A percentile compares a stretch with the other conserved stretches of the same genome.
Conservation (phyloP, 2,797 vertebrate genomes). For the Anniella stebbinsi region DNA sequence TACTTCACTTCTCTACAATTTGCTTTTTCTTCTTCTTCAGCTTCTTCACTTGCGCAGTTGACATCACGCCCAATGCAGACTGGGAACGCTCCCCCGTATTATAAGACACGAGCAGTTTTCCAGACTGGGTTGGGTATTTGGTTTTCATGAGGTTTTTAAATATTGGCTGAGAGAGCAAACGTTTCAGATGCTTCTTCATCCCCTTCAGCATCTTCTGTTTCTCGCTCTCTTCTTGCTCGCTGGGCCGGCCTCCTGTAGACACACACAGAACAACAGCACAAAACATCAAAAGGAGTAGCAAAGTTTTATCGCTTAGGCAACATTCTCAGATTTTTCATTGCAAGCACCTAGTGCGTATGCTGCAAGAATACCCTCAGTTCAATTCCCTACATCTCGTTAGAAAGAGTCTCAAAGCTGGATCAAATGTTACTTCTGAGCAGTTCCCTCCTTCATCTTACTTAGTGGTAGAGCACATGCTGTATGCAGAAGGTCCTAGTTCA, state of each 20-base stretch:
- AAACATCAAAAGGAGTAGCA: neutral
- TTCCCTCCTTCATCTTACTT: neutral
- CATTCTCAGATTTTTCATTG: neutral
- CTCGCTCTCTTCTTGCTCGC: constrained; percentile 84
- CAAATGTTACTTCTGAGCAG: neutral
- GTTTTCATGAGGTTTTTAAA: constrained; percentile 89
- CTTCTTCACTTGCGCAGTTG: constrained; percentile 73
- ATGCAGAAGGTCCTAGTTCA: neutral
- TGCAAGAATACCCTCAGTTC: neutral
- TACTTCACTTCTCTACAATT: neutral
- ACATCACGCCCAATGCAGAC: constrained; percentile 84
- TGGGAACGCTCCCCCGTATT: constrained; percentile 68
- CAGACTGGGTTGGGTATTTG: constrained; percentile 94
- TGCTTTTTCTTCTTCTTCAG: constrained; percentile 43
- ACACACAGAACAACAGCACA: constrained; percentile 27
- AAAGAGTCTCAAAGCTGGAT: neutral
- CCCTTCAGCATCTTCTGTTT: constrained; percentile 89
- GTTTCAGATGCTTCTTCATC: constrained; percentile 93
- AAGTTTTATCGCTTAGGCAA: neutral
- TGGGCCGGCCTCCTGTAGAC: constrained; percentile 78
- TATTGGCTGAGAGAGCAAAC: constrained; percentile 86
- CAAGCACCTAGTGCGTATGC: neutral
- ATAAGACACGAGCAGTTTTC: constrained; percentile 81
- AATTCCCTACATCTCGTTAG: neutral
- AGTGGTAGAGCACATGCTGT: neutral